phyloP scores from a whole-genome alignment of 2,113 vertebrate genomes.

The Mesoclemmys tuberculata region DNA sequence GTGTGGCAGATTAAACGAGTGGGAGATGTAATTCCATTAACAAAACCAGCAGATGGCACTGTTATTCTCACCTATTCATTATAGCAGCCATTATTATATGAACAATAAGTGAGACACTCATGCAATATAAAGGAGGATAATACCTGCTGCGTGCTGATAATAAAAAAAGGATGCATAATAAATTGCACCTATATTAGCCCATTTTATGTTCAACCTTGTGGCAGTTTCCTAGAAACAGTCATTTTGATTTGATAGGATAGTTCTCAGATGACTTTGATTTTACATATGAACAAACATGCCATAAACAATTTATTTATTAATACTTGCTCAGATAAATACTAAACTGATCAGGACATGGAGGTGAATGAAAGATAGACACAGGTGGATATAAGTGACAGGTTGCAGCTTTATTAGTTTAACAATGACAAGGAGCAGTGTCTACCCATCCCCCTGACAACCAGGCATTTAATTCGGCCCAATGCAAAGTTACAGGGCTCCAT shows the following conservation, averaged over 20 bases:
- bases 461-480: background rate
- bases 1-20: background rate
- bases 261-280: background rate
- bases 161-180: background rate
- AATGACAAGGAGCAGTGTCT: background rate
- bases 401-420: background rate
- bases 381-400: background rate
- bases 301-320: background rate
- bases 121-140: background rate
- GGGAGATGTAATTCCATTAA: background rate
- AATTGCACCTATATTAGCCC: background rate
- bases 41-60: background rate
- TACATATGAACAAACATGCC: background rate
- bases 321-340: background rate
- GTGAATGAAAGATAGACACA: background rate
- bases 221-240: background rate
- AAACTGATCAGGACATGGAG: background rate
- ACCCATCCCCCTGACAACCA: background rate
- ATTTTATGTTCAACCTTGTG: background rate
- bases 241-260: background rate
- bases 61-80: background rate
- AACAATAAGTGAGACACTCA: background rate
- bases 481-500: background rate
- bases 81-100: background rate
- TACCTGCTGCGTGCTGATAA: background rate